Conservation (phyloP, 2,888 invertebrate genomes). For the Tachina fera region DNA sequence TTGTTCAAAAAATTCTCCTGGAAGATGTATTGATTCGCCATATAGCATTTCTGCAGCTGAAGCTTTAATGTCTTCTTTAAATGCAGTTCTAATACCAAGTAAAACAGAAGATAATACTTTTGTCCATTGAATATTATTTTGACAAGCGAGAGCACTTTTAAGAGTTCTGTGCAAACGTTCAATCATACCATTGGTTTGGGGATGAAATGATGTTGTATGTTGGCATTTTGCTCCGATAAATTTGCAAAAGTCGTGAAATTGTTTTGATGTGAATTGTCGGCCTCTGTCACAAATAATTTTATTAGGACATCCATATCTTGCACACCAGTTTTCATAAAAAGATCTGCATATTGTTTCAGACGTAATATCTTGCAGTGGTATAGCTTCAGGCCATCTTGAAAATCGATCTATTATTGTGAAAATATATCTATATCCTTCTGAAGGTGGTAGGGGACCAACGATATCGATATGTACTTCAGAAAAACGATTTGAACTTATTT, state of each 20-base stretch:
- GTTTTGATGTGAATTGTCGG: background rate
- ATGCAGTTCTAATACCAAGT: no score
- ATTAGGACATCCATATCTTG: background rate
- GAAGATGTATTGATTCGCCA: background rate
- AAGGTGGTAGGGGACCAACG: constrained; percentile 7
- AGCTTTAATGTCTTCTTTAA: no score
- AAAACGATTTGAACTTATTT: constrained; percentile 10
- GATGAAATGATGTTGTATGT: background rate
- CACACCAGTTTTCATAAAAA: background rate
- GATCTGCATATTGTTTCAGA: background rate
- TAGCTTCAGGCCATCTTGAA: background rate
- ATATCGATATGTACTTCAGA: constrained; percentile 2
- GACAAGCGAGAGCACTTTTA: no score
- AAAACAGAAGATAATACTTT: no score
- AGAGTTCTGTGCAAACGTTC: no score
- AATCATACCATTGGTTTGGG: background rate
- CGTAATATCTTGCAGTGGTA: no score
- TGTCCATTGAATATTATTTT: no score
- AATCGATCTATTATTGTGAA: background rate
- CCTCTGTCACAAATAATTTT: constrained; percentile 1
- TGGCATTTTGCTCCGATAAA: background rate
- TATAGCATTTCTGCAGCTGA: no score
- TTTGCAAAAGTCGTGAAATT: background rate
- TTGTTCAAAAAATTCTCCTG: background rate
- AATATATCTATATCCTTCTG: background rate